Evolutionary conservation across 1,140 invertebrate species (phyloP).

Genomic region (Olivierus martensii): DNA sequence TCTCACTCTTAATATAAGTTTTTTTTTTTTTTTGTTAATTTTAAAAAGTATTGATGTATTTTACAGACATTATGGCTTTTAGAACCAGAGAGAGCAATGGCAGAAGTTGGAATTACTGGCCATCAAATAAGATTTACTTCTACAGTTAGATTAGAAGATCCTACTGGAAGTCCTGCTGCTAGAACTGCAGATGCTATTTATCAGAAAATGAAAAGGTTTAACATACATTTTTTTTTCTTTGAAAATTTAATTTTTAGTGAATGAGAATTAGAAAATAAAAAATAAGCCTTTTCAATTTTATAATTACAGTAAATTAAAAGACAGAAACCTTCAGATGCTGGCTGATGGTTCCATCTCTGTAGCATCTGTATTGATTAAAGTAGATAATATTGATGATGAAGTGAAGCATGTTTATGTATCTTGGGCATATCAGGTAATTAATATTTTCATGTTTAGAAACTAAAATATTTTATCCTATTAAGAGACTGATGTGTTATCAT

Average conservation of each 20-base stretch:
- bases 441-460: conserved; percentile 1
- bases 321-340: conserved; percentile 54
- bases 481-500: background rate
- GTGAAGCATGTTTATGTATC: conserved; percentile 84
- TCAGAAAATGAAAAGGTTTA: conserved; percentile 51
- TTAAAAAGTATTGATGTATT: background rate
- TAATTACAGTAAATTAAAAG: conserved; percentile 39
- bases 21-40: too few relatives aligned
- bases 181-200: conserved; percentile 66
- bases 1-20: background rate
- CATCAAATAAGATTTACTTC: conserved; percentile 74
- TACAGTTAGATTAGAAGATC: conserved; percentile 66
- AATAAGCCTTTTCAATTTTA: too few relatives aligned
- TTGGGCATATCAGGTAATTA: conserved; percentile 80
- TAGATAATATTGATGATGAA: conserved; percentile 56
- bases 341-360: conserved; percentile 70
- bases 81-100: conserved; percentile 75
- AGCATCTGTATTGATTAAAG: conserved; percentile 74
- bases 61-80: conserved; percentile 57
- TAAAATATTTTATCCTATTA: conserved; percentile 5
- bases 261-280: too few relatives aligned
- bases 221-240: conserved; percentile 2
- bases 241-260: too few relatives aligned
- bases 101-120: conserved; percentile 69
- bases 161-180: conserved; percentile 43